These are phyloP conservation scores for Myotis lucifugus DNA, from an alignment of 2,113 vertebrate genomes.

Conservation along the genomic window DNA sequence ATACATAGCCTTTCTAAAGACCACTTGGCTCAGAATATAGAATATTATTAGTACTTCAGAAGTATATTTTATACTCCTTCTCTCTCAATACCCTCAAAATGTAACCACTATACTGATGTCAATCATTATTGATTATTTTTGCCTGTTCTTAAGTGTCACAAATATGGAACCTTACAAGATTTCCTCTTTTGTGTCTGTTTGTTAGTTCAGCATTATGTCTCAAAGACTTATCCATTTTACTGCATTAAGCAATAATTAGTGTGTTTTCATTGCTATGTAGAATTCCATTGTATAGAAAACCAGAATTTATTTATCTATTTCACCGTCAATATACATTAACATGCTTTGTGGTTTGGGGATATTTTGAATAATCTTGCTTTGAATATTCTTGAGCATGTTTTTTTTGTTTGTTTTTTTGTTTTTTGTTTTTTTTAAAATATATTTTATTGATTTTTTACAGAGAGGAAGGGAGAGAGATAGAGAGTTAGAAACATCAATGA, in stretches of 20 bases:
- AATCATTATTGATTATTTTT: not conserved
- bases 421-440: no score
- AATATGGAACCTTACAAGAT: not conserved
- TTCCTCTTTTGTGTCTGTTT: conserved; percentile 5
- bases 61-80: not conserved
- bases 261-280: not conserved
- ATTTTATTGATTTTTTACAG: no score
- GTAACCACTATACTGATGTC: not conserved
- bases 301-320: not conserved
- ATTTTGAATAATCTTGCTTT: not conserved
- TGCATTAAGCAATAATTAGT: not conserved
- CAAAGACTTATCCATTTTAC: not conserved
- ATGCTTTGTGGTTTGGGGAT: not conserved
- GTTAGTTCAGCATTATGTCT: not conserved
- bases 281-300: not conserved
- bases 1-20: not conserved
- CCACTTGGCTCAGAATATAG: not conserved
- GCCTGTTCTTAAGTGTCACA: not conserved
- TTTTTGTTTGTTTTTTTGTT: no score
- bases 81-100: not conserved
- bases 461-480: no score
- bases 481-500: no score
- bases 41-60: not conserved
- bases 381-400: not conserved
- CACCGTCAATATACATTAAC: not conserved